Evolutionary conservation across 1,140 invertebrate genomes (phyloP), one percentile per base, ranked within the genome.

Genomic region (Diabrotica undecimpunctata): DNA sequence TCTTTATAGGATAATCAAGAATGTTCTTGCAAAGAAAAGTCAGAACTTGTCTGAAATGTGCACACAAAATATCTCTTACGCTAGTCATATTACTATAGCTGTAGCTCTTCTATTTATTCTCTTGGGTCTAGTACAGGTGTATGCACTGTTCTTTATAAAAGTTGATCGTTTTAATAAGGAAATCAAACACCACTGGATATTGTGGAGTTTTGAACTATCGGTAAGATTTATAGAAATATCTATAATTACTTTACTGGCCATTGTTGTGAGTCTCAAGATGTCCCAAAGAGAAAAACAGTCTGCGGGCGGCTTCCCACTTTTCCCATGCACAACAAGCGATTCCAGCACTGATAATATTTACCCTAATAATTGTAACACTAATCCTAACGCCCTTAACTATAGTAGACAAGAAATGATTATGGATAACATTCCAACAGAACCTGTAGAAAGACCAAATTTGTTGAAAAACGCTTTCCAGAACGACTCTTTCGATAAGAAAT

Each of bases 121-220:
- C 5, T 86, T 93, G 80, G 91, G 90, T 6, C 85, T 86, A 0
- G 82, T 95, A 7, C 92, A 94, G 72, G 84, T 95, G 9, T 95
- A 92, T 74, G 92, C 90, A 0, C 87, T 94, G 65, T 88, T 93
- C 73, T 88, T 88, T 8, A 86, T 91, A 7, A 82, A 83, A 67
- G 70, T 78, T 51, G 82, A 84, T 67, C 77, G 83, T 67, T 79
- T 85, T 54, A 69, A 76, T 66, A 56, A 76, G 66, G 77, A 82
- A 67, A 78, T 82, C 13, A 74, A 74, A 5, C 83, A 87, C 69
- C 83, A 86, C 0, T 96, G 94, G 94, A 81, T 94, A 6, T 91
- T 93, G 83, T 95, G 92, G 91, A 88, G 90, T 9, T 95, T 92
- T 80, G 91, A 95, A 71, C 89, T 94, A 69, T 89, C 89, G 3